A percentile compares a stretch with the other conserved stretches of the same genome.
phyloP scores from a whole-genome alignment of 2,797 vertebrate genomes.

The Carcharodon carcharias region DNA sequence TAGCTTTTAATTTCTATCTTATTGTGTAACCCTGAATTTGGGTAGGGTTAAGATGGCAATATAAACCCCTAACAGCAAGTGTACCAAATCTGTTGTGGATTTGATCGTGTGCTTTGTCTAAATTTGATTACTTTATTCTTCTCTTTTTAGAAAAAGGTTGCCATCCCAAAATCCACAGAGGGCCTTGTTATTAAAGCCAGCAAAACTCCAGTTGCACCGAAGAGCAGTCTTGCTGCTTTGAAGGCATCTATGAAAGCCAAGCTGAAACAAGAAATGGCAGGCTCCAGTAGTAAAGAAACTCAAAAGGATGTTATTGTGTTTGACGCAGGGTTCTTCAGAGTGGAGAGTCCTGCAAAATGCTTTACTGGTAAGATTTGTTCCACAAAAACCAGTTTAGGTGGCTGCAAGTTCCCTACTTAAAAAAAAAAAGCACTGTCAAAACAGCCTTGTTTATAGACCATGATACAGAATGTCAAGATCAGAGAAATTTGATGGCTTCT shows the following conservation, averaged over 20 bases:
- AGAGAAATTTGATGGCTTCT: neutral
- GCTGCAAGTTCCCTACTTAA: neutral
- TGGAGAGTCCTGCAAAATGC: constrained; percentile 76
- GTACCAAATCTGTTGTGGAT: neutral
- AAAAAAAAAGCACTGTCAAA: too few relatives aligned
- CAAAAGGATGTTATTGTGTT: constrained; percentile 59
- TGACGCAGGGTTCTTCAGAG: constrained; percentile 77
- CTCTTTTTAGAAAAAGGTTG: neutral
- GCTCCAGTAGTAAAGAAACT: neutral
- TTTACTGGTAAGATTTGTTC: constrained; percentile 59
- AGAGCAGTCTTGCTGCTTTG: constrained; percentile 69
- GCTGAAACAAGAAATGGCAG: constrained; percentile 47
- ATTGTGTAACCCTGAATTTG: neutral
- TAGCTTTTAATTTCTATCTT: neutral
- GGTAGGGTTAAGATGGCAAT: neutral
- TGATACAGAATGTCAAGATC: neutral
- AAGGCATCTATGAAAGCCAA: constrained; percentile 79
- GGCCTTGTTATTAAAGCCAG: constrained; percentile 20
- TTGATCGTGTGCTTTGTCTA: neutral
- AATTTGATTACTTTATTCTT: neutral
- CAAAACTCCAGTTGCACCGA: constrained; percentile 54
- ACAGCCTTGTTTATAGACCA: neutral
- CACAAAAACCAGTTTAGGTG: too few relatives aligned
- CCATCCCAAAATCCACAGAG: neutral
- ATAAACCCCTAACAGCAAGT: neutral